Evolutionary conservation across 2,113 vertebrate species (phyloP), one percentile per base, ranked within the genome.

Genomic region (Empidonax traillii): DNA sequence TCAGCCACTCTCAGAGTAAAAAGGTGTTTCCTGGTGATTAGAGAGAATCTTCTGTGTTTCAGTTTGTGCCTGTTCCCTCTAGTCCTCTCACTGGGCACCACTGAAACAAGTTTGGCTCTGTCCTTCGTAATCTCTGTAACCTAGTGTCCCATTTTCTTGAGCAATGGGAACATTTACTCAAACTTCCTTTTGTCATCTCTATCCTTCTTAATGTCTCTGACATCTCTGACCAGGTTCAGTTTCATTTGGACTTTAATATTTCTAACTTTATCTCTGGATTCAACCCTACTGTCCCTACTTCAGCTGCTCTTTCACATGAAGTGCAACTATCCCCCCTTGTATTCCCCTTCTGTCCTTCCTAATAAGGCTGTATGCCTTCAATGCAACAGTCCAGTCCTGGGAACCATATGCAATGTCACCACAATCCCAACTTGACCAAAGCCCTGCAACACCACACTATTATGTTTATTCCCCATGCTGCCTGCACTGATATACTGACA

Each of bases 91-190:
- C 16, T 63, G 16, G 30, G 12, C 37, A 25, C n/a, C 24, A 25
- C 20, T 41, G 27, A 65, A 72, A 65, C 5, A 65, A 72, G 27
- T 3, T 25, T 55, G 16, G 13, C 3, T 65, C 30, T 12, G 17
- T 72, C 17, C 17, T 80, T 24, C 0, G 0, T 30, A 41, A 62
- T 7, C n/a, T 33, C 58, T 37, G 21, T 17, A 63, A 44, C 9
- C 18, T 23, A 12, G 9, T 21, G 4, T 4, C 3, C 4, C 8
- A 25, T 51, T 58, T 76, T 33, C 28, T 33, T 56, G 7, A 72
- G 14, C 39, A 77, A 61, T 30, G 3, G 49, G 2, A 7, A 51
- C 3, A 1, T 56, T 46, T 62, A 41, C 46, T 10, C 12, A 21
- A 47, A 6, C 8, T 68, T 73, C 12, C 18, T 68, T 62, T 56